Evolutionary conservation across 2,888 invertebrate genomes (phyloP), one percentile per base, ranked within the genome.

Genomic region (Apantesis nais): DNA sequence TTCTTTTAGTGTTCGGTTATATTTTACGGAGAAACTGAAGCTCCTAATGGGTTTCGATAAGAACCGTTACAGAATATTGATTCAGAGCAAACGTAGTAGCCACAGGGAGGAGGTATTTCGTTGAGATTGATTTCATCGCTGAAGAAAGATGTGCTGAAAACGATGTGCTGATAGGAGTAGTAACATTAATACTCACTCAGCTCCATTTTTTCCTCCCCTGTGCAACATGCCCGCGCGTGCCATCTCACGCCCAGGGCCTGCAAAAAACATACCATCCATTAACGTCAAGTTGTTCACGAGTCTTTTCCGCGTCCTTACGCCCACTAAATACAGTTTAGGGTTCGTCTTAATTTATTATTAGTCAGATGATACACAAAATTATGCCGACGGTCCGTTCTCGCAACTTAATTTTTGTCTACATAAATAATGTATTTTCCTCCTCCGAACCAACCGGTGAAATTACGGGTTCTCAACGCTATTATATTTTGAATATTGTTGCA

Each of bases 161-260:
- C 60, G 62, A 72, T 58, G 62, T 67, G 67, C 60, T 63, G 73
- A 74, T 66, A 74, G 52, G n/a, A 70, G 63, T 75, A 80, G 76
- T 78, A 19, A 78, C 73, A 69, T 68, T 70, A 81, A 77, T 90
- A 96, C 97, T 97, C 93, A 97, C 97, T 97, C 97, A 89, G 97
- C 96, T 94, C 96, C 96, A 94, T 97, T 96, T 96, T 96, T 97
- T 93, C 96, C 96, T 89, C 96, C 96, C 95, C 96, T 96, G 95
- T 97, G 97, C 95, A 97, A 96, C 96, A 97, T 97, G 90, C 97
- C 97, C 96, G 97, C 96, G 94, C 96, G 96, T 95, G 97, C 97
- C 97, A 97, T 97, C 95, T 96, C 96, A 96, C 96, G 95, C 95
- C 93, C 91, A 91, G 92, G 90, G 90, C 92, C 96, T 96, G 94